Base-by-base conservation (phyloP, 2,797 vertebrate species). In the Acropternis orthonyx region DNA sequence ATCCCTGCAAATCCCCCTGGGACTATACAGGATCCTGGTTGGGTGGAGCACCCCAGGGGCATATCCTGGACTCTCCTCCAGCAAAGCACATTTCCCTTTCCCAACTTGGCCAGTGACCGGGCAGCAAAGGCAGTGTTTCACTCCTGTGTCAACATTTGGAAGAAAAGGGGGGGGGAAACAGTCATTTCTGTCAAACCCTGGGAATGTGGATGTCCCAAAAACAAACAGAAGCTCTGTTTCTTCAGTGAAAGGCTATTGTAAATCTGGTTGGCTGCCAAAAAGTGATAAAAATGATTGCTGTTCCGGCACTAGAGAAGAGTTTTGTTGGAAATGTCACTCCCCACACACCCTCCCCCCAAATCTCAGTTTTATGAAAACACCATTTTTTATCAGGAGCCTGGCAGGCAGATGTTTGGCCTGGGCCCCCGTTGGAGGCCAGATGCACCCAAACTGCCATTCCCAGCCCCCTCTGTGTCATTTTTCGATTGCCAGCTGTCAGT, bases 211-310 rank as follows among this genome's bases (percentile, higher is more conserved):
- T 92, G 92, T 30, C 85, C 88, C 4, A 1, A 89, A 95, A 92
- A 95, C 94, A 97, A 95, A 93, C 92, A 93, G 92, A 68, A 95
- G 96, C 96, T 95, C 95, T 97, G 94, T 94, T 93, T 89, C 92
- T 81, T 48, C 62, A 66, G 51, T 96, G 94, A 96, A 95, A 95
- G 91, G 85, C 96, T 7, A 0, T 91, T 92, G 88, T 80, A 86
- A 91, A 95, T 91, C 92, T 96, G 95, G 91, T 89, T 30, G 41
- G 61, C 84, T 88, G 93, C 93, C 95, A 97, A 68, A 95, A 96
- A 92, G 93, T 91, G 95, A 96, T 95, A 96, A 96, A 96, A 96
- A 96, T 94, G 89, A 96, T 95, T 93, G 96, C 93, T 96, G 93
- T 95, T 95, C 87, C 56, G 2, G 87, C 68, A 59, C 65, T n/a